Evolutionary conservation across 2,888 invertebrate genomes (phyloP).

Genomic region (Ferdinandea cuprea): DNA sequence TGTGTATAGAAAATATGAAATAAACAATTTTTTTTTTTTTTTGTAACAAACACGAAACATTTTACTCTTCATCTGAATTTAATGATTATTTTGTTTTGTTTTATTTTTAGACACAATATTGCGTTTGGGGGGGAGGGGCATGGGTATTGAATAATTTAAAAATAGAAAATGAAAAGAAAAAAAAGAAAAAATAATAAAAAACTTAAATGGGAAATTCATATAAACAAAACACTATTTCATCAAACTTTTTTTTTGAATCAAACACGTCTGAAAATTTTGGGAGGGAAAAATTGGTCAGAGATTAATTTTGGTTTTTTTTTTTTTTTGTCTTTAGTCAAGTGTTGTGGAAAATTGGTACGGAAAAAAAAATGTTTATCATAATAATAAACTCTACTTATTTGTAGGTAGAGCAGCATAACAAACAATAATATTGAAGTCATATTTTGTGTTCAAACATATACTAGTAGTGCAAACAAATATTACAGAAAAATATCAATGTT

Average conservation of each 20-base stretch:
- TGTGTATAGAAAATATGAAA: conserved; percentile 60
- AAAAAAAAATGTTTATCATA: conserved; percentile 27
- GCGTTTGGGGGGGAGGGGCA: not conserved
- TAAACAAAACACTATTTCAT: conserved; percentile 53
- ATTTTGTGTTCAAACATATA: conserved; percentile 64
- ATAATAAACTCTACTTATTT: conserved; percentile 38
- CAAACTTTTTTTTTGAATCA: conserved; percentile 12
- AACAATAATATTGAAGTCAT: conserved; percentile 64
- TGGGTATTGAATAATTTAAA: not conserved
- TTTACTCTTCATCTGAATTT: conserved; percentile 53
- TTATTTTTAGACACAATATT: conserved; percentile 31
- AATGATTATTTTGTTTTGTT: conserved; percentile 23
- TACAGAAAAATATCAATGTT: conserved; percentile 63
- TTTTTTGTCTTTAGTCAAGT: conserved; percentile 70
- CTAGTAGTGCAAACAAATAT: conserved; percentile 65
- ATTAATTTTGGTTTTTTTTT: no score
- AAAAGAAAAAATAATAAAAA: conserved; percentile 15
- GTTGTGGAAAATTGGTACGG: conserved; percentile 36
- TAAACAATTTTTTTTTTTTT: conserved; percentile 37
- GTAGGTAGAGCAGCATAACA: conserved; percentile 59
- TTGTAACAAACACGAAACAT: conserved; percentile 66
- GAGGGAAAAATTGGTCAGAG: conserved; percentile 26
- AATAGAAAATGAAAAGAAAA: conserved; percentile 20
- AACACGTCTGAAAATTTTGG: conserved; percentile 15
- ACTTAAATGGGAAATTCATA: conserved; percentile 52